phyloP scores from a whole-genome alignment of 2,797 vertebrate genomes.

The Sebastes oblongus region DNA sequence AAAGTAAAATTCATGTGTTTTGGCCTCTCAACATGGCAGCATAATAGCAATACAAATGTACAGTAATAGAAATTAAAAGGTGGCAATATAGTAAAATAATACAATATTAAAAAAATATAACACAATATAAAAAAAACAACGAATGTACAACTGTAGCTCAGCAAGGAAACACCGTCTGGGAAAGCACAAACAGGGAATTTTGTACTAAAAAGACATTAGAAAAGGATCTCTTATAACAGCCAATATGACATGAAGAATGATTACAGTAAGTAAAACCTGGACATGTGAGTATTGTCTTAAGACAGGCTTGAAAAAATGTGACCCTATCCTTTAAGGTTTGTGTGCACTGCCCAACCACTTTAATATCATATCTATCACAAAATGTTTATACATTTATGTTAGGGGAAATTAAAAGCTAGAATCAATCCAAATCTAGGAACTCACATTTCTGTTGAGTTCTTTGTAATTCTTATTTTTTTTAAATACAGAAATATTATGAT shows the following conservation, averaged over 20 bases:
- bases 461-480: not conserved
- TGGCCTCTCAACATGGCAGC: too few species aligned
- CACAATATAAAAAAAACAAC: too few species aligned
- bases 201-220: not conserved
- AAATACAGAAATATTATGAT: slow-evolving; percentile 16
- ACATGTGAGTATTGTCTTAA: slow-evolving; percentile 7
- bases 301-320: not conserved
- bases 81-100: too few species aligned
- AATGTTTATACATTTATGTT: not conserved
- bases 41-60: too few species aligned
- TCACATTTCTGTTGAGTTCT: slow-evolving; percentile 14
- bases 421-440: slow-evolving; percentile 26
- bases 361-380: not conserved
- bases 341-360: not conserved
- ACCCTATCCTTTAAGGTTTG: slow-evolving; percentile 9
- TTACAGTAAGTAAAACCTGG: not conserved
- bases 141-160: not conserved
- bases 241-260: not conserved
- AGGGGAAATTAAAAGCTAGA: slow-evolving; percentile 23
- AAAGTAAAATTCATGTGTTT: too few species aligned
- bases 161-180: not conserved
- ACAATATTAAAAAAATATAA: too few species aligned
- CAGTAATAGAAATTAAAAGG: too few species aligned
- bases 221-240: not conserved
- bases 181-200: not conserved